Percentiles rank a stretch among this genome's conserved stretches.
Evolutionary conservation across 2,888 invertebrate genomes (phyloP).

Genomic region (Cryptocephalus moraei): DNA sequence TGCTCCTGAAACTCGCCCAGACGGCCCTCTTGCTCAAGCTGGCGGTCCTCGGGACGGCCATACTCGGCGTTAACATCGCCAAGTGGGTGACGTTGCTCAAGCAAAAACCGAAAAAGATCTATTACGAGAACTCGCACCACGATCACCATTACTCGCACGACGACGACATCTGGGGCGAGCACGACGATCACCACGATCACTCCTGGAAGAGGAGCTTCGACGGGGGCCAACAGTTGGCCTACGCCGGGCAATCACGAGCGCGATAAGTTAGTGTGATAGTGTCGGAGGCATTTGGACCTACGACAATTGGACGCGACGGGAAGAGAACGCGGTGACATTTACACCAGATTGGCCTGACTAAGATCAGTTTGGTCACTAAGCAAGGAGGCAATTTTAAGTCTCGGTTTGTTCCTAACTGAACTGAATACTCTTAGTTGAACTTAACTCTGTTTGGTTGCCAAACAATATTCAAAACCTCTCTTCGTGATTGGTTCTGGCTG

Average conservation of each 20-base stretch:
- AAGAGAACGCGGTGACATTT: too few relatives aligned
- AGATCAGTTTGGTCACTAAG: too few relatives aligned
- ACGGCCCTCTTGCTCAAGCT: constrained; percentile 68
- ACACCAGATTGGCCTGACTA: too few relatives aligned
- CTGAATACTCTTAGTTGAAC: too few relatives aligned
- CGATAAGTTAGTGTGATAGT: too few relatives aligned
- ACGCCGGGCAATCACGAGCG: constrained; percentile 10
- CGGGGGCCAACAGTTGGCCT: constrained; percentile 28
- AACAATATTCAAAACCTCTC: too few relatives aligned
- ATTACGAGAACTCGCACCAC: constrained; percentile 74
- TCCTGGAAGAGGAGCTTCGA: constrained; percentile 24
- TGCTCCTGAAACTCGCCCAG: constrained; percentile 60
- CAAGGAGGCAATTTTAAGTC: too few relatives aligned
- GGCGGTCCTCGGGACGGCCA: constrained; percentile 60
- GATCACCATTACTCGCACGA: constrained; percentile 65
- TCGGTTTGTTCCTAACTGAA: too few relatives aligned
- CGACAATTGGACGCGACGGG: too few relatives aligned
- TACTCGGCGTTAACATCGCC: constrained; percentile 58
- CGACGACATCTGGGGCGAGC: constrained; percentile 41
- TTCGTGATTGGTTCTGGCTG: too few relatives aligned
- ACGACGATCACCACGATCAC: constrained; percentile 7
- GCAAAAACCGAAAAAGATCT: constrained; percentile 59
- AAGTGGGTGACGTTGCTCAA: constrained; percentile 67
- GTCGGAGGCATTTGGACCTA: too few relatives aligned
- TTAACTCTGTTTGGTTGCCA: too few relatives aligned